Evolutionary conservation across 2,888 invertebrate species (phyloP), one percentile per base, ranked within the genome.

Genomic region (Alsophila aescularia): DNA sequence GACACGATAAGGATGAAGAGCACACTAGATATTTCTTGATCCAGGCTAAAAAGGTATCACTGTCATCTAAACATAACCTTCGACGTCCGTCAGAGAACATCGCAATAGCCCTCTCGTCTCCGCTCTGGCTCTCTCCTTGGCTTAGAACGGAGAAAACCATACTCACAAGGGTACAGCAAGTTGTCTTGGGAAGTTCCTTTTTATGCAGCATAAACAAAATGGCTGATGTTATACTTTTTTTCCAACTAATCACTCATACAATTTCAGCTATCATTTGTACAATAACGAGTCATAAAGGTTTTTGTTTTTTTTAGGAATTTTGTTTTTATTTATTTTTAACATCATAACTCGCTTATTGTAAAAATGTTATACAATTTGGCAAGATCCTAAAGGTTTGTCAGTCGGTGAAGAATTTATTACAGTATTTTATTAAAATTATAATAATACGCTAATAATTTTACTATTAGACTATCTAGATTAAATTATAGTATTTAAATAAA

Each of bases 81-180:
- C 2, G 5, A 18, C 5, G 18, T 18, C 7, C 7, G 24, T 27
- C 41, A 59, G 45, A 64, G 60, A 53, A 57, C 48, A 45, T 31
- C 27, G 13, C 55, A 56, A 4, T 44, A 50, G 14, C 36, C 36
- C 8, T 45, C 35, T 21, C 51, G 47, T 48, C 45, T 58, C 55
- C 50, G 50, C 13, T 41, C 45, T 12, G 55, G 43, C 4, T 36
- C 55, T 7, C 12, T 53, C 32, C 27, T 21, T 10, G 41, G 12
- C n/a, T 41, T 48, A 52, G 54, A 53, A 61, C 45, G 52, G 60
- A 55, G 56, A 64, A 50, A 66, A 64, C 61, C 65, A 87, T 92
- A 93, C 93, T 94, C 92, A 94, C 93, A 93, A 84, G 93, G 92
- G 81, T 93, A 93, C 66, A 92, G 92, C 79, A 93, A 92, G 87